Conservation (phyloP, 2,113 vertebrate species). For the Protobothrops flavoviridis region DNA sequence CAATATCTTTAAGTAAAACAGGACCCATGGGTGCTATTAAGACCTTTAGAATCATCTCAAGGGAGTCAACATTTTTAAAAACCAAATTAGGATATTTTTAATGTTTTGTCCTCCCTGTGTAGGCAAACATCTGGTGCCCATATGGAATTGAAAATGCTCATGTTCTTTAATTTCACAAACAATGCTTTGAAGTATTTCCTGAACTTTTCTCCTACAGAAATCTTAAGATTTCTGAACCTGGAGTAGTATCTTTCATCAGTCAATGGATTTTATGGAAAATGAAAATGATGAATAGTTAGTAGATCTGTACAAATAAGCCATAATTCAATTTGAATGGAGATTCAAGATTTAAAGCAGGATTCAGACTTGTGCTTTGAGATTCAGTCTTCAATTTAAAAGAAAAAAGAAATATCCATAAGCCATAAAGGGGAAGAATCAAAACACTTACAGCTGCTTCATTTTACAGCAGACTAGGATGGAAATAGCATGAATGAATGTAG, state of each 20-base stretch:
- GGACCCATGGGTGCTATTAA: conserved; percentile 2
- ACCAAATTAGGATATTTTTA: neutral
- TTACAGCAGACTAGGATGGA: neutral
- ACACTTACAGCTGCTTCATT: neutral
- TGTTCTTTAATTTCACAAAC: neutral
- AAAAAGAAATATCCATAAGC: neutral
- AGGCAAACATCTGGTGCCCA: conserved; percentile 5
- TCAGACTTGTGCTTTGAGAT: neutral
- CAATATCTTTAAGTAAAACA: conserved; percentile 17
- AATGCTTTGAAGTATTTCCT: neutral
- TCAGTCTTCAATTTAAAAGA: neutral
- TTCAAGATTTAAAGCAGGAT: neutral
- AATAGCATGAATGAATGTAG: neutral
- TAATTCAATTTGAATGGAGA: neutral
- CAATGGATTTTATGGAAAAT: neutral
- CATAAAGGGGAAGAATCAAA: neutral
- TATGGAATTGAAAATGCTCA: neutral
- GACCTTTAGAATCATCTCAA: neutral
- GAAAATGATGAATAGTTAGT: neutral
- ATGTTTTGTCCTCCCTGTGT: neutral
- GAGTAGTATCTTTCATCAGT: neutral
- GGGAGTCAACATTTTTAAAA: neutral
- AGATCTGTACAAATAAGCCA: neutral
- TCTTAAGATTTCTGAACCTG: neutral
- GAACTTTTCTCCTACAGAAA: neutral